Base-by-base conservation (phyloP, 1,140 invertebrate genomes). In the Choristoneura fumiferana region DNA sequence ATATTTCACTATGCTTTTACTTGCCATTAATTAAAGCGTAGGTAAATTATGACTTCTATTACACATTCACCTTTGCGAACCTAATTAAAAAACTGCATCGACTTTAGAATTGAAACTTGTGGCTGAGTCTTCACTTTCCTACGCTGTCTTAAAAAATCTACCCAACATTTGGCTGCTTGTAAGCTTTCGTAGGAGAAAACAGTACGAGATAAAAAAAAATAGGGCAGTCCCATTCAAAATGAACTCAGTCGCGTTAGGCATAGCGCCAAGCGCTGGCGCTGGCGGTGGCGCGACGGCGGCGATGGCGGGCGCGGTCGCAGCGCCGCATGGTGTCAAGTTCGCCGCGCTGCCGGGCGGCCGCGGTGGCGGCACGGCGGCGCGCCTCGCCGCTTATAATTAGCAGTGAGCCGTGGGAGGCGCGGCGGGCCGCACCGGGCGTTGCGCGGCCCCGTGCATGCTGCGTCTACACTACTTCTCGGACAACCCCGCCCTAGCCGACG, bases 401-500 rank as follows among this genome's bases (percentile, higher is more conserved):
- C 75, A 81, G 82, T 82, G 67, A 84, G 82, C 81, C 73, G 75
- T 75, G 71, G 79, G 74, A 72, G 76, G 74, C 76, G 81, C 73
- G 73, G 81, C 76, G 69, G 76, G 73, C 75, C 77, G 79, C 77
- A 76, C 72, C 73, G 72, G 78, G 76, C 78, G 73, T 80, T 80
- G 81, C 76, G 76, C 76, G 62, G 65, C 58, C 60, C 71, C 58
- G 74, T 73, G 84, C 81, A 95, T 95, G 94, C 91, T 96, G 90
- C 92, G 93, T 78, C 85, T 96, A 84, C 94, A 95, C 79, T 95
- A 94, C 89, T 96, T 93, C 80, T 95, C 95, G 60, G 94, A 95
- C 87, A 89, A 93, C 89, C 91, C 92, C 75, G 89, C 91, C 79
- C 84, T 94, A 80, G 88, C 90, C 89, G 90, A 71, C 74, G 81